These are phyloP conservation scores for Hydrozoanthus gracilis DNA, from an alignment of 92 coral and sea anemone species.

Conservation along the genomic window DNA sequence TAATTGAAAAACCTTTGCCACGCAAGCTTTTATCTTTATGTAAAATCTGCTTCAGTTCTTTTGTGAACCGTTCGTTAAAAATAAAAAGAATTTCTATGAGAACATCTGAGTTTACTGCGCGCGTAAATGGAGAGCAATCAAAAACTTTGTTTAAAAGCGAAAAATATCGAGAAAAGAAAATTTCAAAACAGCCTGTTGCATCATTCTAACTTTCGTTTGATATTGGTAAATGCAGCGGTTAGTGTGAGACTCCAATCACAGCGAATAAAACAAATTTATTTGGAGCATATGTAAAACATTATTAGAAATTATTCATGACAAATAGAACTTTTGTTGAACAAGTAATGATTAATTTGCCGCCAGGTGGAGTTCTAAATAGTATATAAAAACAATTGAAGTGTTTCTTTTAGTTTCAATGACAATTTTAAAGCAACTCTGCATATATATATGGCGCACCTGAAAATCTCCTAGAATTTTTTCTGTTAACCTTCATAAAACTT, in stretches of 20 bases:
- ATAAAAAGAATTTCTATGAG: background rate
- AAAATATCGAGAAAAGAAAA: background rate
- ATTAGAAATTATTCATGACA: conserved; percentile 28
- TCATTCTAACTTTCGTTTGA: background rate
- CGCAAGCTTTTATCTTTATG: conserved; percentile 8
- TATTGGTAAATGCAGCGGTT: background rate
- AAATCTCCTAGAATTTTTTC: background rate
- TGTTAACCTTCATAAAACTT: background rate
- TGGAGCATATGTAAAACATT: background rate
- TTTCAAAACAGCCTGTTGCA: background rate
- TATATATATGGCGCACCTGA: background rate
- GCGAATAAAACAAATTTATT: background rate
- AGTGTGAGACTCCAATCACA: background rate
- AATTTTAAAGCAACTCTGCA: background rate
- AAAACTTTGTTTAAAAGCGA: background rate
- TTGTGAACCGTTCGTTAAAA: background rate
- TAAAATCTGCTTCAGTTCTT: background rate
- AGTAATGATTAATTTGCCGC: background rate
- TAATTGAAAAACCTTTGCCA: conserved; percentile 7
- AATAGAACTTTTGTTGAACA: conserved; percentile 22
- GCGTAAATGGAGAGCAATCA: background rate
- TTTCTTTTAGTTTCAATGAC: conserved; percentile 10
- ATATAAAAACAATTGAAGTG: conserved; percentile 8
- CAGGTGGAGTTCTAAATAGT: conserved; percentile 37
- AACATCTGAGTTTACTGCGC: background rate